Conservation (phyloP, 1,140 invertebrate species). For the Triops longicaudatus region DNA sequence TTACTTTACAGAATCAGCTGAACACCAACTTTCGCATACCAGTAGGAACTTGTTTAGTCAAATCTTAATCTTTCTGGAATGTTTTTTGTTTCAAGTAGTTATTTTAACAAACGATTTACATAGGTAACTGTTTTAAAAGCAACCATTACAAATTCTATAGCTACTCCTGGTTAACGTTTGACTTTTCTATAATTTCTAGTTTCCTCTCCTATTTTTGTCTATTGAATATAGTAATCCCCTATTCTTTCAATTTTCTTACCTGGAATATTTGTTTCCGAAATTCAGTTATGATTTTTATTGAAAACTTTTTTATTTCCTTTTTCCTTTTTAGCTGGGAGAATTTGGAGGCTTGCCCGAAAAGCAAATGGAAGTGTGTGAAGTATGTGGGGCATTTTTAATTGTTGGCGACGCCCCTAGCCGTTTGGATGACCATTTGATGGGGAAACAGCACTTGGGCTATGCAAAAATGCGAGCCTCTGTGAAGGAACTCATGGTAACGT, state of each 20-base stretch:
- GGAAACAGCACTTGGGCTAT: constrained; percentile 89
- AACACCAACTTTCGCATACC: neutral
- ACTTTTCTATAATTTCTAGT: too few species aligned
- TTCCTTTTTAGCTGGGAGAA: constrained; percentile 23
- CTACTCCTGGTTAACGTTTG: too few species aligned
- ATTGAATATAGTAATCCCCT: too few species aligned
- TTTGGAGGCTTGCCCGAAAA: constrained; percentile 65
- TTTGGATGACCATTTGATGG: constrained; percentile 36
- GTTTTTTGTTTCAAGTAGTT: neutral
- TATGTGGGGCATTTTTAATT: constrained; percentile 96
- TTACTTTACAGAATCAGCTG: constrained; percentile 59
- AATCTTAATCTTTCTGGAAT: too few species aligned
- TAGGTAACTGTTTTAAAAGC: too few species aligned
- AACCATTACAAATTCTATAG: too few species aligned
- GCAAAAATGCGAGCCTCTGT: constrained; percentile 57
- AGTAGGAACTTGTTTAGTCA: neutral
- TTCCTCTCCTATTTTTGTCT: too few species aligned
- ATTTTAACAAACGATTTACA: neutral
- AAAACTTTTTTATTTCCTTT: neutral
- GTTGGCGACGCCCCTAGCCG: constrained; percentile 57
- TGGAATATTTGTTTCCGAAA: too few species aligned
- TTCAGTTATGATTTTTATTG: neutral
- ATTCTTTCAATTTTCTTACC: too few species aligned
- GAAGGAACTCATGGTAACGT: constrained; percentile 49
- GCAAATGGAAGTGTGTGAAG: constrained; percentile 97